Percentiles rank a stretch among this genome's conserved stretches.
Conservation (phyloP, 2,797 vertebrate genomes). For the Limosa lapponica region DNA sequence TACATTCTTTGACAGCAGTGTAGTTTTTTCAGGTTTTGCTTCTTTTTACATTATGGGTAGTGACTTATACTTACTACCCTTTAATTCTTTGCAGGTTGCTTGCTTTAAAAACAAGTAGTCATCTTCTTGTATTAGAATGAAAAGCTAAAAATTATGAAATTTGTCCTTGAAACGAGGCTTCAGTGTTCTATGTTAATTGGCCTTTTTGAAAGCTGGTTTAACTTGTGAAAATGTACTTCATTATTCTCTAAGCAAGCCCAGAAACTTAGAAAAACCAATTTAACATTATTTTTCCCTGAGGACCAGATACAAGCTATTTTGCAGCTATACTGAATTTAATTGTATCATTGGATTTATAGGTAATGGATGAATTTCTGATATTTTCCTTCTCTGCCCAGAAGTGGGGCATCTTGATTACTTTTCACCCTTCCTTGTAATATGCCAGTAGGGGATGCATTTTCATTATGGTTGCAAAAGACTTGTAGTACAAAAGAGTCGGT, state of each 20-base stretch:
- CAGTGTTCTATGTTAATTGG: background rate
- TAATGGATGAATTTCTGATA: background rate
- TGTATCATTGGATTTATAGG: background rate
- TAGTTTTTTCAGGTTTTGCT: background rate
- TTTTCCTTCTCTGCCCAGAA: background rate
- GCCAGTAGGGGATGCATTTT: background rate
- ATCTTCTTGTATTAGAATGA: background rate
- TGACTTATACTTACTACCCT: background rate
- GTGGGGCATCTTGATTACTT: background rate
- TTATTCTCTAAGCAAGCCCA: background rate
- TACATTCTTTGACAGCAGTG: background rate
- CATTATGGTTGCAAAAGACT: background rate
- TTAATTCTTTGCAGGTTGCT: background rate
- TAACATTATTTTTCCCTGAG: background rate
- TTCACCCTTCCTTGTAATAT: background rate
- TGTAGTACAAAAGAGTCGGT: background rate
- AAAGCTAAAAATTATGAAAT: background rate
- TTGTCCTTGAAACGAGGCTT: background rate
- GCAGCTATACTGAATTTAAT: background rate
- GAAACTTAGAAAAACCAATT: background rate
- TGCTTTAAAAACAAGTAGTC: background rate
- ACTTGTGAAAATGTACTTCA: background rate
- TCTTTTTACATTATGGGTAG: background rate
- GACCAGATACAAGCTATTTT: background rate
- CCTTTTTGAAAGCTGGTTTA: background rate